These are phyloP conservation scores for Notarius lentiginosus DNA, from an alignment of 2,113 vertebrate genomes.

Conservation along the genomic window DNA sequence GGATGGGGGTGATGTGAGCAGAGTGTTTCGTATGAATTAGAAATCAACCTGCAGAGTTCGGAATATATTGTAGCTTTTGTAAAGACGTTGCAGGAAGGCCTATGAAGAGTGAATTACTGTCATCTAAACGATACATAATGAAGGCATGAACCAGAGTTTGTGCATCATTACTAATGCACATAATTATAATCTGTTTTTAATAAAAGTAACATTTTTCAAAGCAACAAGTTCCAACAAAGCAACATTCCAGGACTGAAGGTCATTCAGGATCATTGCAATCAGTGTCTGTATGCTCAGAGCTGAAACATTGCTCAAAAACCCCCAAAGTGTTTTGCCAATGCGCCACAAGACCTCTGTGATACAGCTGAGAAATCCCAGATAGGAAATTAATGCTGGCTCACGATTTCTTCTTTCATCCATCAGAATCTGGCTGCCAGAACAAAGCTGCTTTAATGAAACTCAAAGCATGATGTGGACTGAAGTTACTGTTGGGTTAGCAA, in stretches of 20 bases:
- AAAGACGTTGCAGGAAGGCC: too few species aligned
- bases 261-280: neutral
- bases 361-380: slow-evolving; percentile 8
- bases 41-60: too few species aligned
- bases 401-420: neutral
- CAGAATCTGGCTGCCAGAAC: neutral
- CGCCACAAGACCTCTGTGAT: neutral
- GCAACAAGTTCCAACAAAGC: neutral
- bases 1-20: too few species aligned
- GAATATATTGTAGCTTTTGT: too few species aligned
- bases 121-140: too few species aligned
- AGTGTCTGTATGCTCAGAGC: neutral
- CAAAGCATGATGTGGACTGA: neutral
- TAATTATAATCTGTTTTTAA: neutral
- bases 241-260: neutral
- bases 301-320: neutral
- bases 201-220: neutral
- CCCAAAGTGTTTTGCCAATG: neutral
- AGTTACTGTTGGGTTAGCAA: too few species aligned
- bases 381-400: neutral
- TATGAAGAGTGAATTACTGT: too few species aligned
- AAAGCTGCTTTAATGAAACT: neutral
- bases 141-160: too few species aligned
- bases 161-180: too few species aligned
- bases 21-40: too few species aligned